Evolutionary conservation across 1,140 invertebrate genomes (phyloP), one percentile per base, ranked within the genome.

Genomic region (Galendromus occidentalis): DNA sequence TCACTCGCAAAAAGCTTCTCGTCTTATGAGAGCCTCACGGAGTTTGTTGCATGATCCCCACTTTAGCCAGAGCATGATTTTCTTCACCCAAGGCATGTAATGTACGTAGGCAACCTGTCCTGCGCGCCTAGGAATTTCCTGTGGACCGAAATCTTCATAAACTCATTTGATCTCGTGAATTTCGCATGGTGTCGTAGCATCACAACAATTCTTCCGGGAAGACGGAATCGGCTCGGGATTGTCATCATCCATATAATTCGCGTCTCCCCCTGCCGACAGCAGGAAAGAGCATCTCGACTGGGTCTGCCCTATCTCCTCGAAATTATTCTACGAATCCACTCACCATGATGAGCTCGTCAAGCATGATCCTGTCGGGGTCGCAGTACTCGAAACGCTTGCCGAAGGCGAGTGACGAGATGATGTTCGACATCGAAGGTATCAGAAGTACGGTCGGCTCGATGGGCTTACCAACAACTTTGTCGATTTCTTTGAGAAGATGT

Each of bases 301-400:
- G n/a, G 18, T 67, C 67, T 25, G 29, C n/a, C n/a, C n/a, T 2
- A 64, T 29, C 4, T 64, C 18, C 17, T 64, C 18, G 22, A 22
- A 64, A 55, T 65, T 65, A 9, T 65, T 65, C 18, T 20, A 44
- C 51, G 14, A n/a, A 66, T 66, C 28, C 14, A 12, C 22, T 42
- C 51, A 33, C 45, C 65, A 66, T 65, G 17, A 42, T 65, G 76
- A 44, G 41, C 82, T 66, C 51, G 17, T 70, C 68, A 14, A 69
- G 9, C 1, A 51, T 9, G 0, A 66, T n/a, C 29, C 67, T 39
- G 1, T 66, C 67, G 0, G 66, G 65, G 51, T 70, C 65, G n/a
- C 66, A 14, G 55, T 69, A 71, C 5, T 69, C 66, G 28, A 67
- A 69, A 30, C 69, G 30, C 30, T 68, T 45, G 14, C 70, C 70